Conservation (phyloP, 1,140 invertebrate species). For the Aphelenchoides fujianensis region DNA sequence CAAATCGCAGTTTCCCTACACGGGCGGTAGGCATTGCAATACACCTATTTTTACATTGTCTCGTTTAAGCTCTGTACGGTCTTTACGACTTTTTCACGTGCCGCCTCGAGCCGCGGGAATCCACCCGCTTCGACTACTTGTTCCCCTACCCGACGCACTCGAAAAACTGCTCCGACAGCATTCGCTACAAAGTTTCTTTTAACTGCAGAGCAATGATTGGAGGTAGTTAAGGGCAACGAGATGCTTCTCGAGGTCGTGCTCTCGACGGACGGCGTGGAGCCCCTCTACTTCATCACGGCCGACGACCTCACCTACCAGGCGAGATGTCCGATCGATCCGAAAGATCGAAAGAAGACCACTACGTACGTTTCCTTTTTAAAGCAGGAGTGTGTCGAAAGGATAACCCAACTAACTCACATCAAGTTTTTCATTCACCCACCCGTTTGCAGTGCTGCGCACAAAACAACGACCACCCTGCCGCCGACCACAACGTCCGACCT, state of each 20-base stretch:
- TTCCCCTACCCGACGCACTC: constrained; percentile 58
- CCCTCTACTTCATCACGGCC: constrained; percentile 61
- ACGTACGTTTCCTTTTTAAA: not conserved
- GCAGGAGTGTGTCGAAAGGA: not conserved
- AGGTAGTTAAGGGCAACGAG: constrained; percentile 52
- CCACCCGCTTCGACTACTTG: constrained; percentile 49
- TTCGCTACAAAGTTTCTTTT: constrained; percentile 39
- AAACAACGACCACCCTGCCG: not conserved
- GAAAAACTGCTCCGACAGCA: constrained; percentile 59
- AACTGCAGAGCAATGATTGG: constrained; percentile 22
- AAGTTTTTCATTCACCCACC: not conserved
- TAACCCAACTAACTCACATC: constrained; percentile 14
- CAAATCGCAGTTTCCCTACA: constrained; percentile 56
- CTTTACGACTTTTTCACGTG: constrained; percentile 62
- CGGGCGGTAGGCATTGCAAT: constrained; percentile 34
- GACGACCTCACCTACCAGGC: constrained; percentile 61
- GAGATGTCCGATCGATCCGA: constrained; percentile 46
- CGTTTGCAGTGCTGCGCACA: constrained; percentile 3
- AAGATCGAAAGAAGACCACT: not conserved
- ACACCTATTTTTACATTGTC: not conserved
- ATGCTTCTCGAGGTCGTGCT: constrained; percentile 60
- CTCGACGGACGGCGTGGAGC: constrained; percentile 61
- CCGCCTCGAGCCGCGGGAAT: constrained; percentile 56
- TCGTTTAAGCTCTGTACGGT: constrained; percentile 51
- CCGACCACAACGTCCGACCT: not conserved